These are phyloP conservation scores for Drosophila cyrtoloma DNA, from an alignment of 2,888 invertebrate species.

Conservation along the genomic window DNA sequence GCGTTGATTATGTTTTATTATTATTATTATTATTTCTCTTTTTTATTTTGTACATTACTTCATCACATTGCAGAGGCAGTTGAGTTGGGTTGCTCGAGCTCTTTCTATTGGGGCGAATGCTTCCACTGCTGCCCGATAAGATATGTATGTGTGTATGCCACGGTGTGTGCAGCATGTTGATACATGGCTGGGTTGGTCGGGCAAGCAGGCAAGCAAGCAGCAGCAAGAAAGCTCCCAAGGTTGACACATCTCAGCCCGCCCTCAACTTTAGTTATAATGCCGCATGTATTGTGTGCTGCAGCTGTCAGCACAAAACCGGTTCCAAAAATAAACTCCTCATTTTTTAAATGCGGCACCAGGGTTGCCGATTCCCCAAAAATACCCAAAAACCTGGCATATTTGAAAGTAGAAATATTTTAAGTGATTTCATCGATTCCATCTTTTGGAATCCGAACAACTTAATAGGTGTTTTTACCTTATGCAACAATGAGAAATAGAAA, in stretches of 20 bases:
- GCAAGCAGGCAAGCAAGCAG: constrained; percentile 1
- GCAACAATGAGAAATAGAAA: background rate
- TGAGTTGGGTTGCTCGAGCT: constrained; percentile 15
- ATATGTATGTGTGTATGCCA: constrained; percentile 33
- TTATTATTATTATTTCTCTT: constrained; percentile 37
- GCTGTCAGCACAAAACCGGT: constrained; percentile 68
- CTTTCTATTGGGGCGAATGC: constrained; percentile 30
- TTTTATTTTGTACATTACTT: constrained; percentile 67
- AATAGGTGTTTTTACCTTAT: background rate
- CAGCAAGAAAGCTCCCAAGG: constrained; percentile 63
- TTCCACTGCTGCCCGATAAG: constrained; percentile 65
- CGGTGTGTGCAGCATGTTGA: constrained; percentile 5
- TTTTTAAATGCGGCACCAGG: constrained; percentile 20
- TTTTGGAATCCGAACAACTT: background rate
- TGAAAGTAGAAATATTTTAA: background rate
- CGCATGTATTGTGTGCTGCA: constrained; percentile 52
- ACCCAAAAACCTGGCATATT: background rate
- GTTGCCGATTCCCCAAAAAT: background rate
- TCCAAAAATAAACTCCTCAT: constrained; percentile 62
- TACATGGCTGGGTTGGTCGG: constrained; percentile 17
- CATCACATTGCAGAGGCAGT: constrained; percentile 53
- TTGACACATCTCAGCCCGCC: constrained; percentile 56
- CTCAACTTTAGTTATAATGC: constrained; percentile 30
- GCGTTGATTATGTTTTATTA: constrained; percentile 57
- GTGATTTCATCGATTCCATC: background rate